Evolutionary conservation across 2,113 vertebrate genomes (phyloP), one percentile per base, ranked within the genome.

Genomic region (Indicator maculatus): DNA sequence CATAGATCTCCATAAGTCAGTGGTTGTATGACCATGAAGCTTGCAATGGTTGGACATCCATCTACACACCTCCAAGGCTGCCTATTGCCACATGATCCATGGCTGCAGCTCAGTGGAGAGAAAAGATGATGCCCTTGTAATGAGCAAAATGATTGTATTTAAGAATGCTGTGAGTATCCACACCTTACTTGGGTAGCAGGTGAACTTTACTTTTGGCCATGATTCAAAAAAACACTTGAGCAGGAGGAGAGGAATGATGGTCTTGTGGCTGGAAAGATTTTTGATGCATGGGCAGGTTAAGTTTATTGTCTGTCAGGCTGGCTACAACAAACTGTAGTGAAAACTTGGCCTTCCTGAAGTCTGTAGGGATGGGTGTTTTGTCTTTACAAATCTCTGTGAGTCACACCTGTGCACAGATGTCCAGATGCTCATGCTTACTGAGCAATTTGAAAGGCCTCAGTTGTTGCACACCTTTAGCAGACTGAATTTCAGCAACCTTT

Each of bases 1-100:
- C 44, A 41, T 94, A 90, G 76, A 89, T 89, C 75, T 93, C 72
- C 28, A 8, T 47, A 88, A 94, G 31, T 12, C 20, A 36, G 91
- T 83, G 53, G 20, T 60, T 88, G 11, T 71, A 33, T 81, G 81
- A 30, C 82, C 74, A 31, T 63, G 79, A 89, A 79, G 21, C 78
- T 80, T 88, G 39, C 36, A 91, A 11, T 4, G 15, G 88, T 38
- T 83, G 44, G 30, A 16, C 50, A 94, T 96, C 52, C 41, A 80
- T 89, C 85, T 70, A 1, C 52, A 18, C 70, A 14, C 30, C 59
- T 91, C 44, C 39, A 85, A 85, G 79, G 82, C 71, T 93, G 36
- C 56, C 9, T 91, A 39, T 79, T 89, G 78, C 71, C 19, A 30
- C 8, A 8, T 87, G 88, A 89, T 89, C 66, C 79, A 70, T 79